These are phyloP conservation scores for Luffia ferchaultella DNA, from an alignment of 2,888 invertebrate species.

Conservation along the genomic window DNA sequence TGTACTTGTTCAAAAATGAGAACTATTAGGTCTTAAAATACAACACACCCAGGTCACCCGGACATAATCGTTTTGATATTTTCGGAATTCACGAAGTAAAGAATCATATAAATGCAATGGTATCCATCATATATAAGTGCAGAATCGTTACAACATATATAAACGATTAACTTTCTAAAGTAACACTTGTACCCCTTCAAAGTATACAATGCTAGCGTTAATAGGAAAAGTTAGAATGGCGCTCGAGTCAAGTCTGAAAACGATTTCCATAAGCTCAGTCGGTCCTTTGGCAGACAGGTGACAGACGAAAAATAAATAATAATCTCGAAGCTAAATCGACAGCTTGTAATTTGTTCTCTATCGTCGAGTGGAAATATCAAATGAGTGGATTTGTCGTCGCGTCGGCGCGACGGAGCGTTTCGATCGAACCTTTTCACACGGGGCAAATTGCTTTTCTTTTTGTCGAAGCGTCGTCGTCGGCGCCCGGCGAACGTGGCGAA, in stretches of 20 bases:
- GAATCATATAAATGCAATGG: no score
- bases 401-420: slow-evolving; percentile 11
- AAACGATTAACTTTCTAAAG: no score
- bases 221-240: slow-evolving; percentile 49
- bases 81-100: no score
- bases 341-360: slow-evolving; percentile 62
- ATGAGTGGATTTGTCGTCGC: slow-evolving; percentile 56
- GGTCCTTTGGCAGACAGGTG: slow-evolving; percentile 40
- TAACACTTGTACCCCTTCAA: background rate
- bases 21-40: no score
- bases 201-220: slow-evolving; percentile 21
- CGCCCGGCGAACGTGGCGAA: slow-evolving; percentile 47
- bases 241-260: slow-evolving; percentile 22
- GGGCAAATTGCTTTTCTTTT: slow-evolving; percentile 64
- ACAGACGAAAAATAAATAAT: slow-evolving; percentile 42
- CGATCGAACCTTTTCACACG: slow-evolving; percentile 60
- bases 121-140: no score
- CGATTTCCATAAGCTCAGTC: slow-evolving; percentile 43
- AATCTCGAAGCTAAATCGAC: slow-evolving; percentile 23
- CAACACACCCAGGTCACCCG: no score
- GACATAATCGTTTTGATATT: no score
- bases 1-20: no score
- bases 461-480: slow-evolving; percentile 38
- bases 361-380: slow-evolving; percentile 56
- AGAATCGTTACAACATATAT: no score